Percentiles rank a stretch among this genome's conserved stretches.
Conservation (phyloP, 2,113 vertebrate species). For the Thamnaconus septentrionalis region DNA sequence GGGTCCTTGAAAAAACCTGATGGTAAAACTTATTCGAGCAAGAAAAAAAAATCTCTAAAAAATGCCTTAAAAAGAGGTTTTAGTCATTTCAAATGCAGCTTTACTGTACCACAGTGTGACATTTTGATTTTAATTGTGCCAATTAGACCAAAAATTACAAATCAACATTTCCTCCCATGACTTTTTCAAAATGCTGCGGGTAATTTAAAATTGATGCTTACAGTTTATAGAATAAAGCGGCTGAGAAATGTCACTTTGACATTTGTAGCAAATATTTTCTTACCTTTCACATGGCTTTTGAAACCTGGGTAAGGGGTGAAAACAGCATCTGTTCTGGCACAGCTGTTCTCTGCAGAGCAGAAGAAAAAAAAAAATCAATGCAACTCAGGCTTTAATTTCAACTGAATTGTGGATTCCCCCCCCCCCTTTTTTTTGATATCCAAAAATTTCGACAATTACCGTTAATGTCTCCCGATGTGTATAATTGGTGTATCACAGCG, state of each 20-base stretch:
- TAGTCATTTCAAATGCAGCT: neutral
- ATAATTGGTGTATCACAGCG: slow-evolving; percentile 36
- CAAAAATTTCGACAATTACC: slow-evolving; percentile 6
- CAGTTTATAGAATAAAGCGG: slow-evolving; percentile 7
- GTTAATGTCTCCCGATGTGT: slow-evolving; percentile 41
- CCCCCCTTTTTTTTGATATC: too few species aligned
- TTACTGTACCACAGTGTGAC: neutral
- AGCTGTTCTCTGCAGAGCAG: slow-evolving; percentile 89
- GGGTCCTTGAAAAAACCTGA: neutral
- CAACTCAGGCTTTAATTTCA: slow-evolving; percentile 9
- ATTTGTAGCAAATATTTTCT: slow-evolving; percentile 18
- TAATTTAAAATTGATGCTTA: slow-evolving; percentile 10
- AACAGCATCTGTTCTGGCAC: slow-evolving; percentile 96
- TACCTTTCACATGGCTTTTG: slow-evolving; percentile 98
- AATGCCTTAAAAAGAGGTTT: neutral
- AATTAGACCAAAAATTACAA: neutral
- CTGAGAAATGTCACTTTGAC: slow-evolving; percentile 15
- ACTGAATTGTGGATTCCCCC: slow-evolving; percentile 4
- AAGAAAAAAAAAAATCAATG: slow-evolving; percentile 19
- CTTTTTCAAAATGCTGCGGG: neutral
- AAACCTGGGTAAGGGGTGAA: slow-evolving; percentile 97
- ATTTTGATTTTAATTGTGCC: neutral
- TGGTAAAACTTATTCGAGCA: neutral
- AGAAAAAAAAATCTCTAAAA: too few species aligned
- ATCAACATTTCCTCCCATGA: slow-evolving; percentile 1